Evolutionary conservation across 2,797 vertebrate genomes (phyloP).

Genomic region (Chelonia mydas): DNA sequence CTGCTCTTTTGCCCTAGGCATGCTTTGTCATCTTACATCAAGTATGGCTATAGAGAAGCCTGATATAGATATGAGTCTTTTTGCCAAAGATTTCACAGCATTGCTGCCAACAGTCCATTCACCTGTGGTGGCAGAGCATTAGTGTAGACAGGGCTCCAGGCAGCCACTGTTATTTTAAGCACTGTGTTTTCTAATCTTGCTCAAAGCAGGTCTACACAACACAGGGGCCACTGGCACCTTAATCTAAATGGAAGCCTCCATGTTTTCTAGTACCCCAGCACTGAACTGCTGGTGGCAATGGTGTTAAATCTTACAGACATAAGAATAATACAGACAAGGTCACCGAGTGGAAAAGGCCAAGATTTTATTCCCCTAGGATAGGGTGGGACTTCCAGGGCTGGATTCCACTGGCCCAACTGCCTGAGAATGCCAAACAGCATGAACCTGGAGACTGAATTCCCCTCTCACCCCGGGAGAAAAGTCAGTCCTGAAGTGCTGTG

Average conservation of each 20-base stretch:
- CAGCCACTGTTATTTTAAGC: background rate
- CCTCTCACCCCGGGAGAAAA: conserved; percentile 23
- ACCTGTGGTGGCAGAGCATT: background rate
- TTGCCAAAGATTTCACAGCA: background rate
- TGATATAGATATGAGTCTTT: background rate
- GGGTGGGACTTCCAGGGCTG: background rate
- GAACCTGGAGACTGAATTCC: background rate
- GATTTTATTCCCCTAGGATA: background rate
- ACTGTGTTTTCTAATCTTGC: background rate
- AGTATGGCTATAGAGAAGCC: background rate
- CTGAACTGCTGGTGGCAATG: background rate
- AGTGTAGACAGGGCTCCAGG: background rate
- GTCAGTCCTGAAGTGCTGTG: background rate
- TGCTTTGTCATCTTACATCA: background rate
- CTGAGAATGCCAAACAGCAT: fast-evolving
- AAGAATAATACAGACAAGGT: no score
- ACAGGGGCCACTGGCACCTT: background rate
- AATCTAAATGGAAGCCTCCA: background rate
- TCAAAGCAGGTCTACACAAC: background rate
- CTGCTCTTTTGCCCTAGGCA: background rate
- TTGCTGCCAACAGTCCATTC: no score
- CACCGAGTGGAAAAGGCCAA: background rate
- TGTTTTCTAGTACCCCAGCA: background rate
- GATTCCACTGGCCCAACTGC: background rate
- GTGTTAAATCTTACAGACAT: background rate